A percentile compares a stretch with the other conserved stretches of the same genome.
Evolutionary conservation across 2,888 invertebrate species (phyloP).

Genomic region (Iphiclides podalirius): DNA sequence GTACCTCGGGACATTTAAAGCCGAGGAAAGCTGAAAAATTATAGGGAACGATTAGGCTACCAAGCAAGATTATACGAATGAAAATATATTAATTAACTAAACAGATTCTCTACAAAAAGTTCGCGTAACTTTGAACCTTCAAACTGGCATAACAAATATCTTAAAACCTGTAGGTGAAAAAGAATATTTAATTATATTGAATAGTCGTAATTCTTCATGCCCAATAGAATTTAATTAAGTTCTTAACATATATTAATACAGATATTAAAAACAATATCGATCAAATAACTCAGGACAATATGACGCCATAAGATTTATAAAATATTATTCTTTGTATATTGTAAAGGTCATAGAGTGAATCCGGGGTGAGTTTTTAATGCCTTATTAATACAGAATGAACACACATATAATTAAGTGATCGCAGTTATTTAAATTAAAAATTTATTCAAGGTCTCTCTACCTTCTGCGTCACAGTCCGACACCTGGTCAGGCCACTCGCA

Average conservation of each 20-base stretch:
- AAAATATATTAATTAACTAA: no score
- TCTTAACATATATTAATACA: background rate
- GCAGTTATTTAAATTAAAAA: background rate
- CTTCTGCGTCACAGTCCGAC: constrained; percentile 82
- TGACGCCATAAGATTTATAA: background rate
- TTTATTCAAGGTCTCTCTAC: constrained; percentile 37
- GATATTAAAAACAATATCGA: background rate
- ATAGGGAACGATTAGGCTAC: background rate
- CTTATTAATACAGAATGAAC: constrained; percentile 5
- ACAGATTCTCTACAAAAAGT: no score
- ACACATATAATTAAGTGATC: constrained; percentile 6
- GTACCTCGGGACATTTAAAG: constrained; percentile 87
- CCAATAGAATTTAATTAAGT: background rate
- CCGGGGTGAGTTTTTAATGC: constrained; percentile 2
- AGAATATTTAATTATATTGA: no score
- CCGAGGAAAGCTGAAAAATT: constrained; percentile 85
- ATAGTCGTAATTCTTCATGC: no score
- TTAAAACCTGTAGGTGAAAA: no score
- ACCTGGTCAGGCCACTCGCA: constrained; percentile 93
- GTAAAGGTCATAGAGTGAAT: constrained; percentile 22
- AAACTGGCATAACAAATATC: no score
- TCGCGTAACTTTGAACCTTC: no score
- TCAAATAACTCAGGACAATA: background rate
- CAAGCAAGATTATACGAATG: no score
- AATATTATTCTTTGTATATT: constrained; percentile 6